Percentiles rank a stretch among this genome's conserved stretches.
Evolutionary conservation across 1,140 invertebrate genomes (phyloP).

Genomic region (Nymphalis io): DNA sequence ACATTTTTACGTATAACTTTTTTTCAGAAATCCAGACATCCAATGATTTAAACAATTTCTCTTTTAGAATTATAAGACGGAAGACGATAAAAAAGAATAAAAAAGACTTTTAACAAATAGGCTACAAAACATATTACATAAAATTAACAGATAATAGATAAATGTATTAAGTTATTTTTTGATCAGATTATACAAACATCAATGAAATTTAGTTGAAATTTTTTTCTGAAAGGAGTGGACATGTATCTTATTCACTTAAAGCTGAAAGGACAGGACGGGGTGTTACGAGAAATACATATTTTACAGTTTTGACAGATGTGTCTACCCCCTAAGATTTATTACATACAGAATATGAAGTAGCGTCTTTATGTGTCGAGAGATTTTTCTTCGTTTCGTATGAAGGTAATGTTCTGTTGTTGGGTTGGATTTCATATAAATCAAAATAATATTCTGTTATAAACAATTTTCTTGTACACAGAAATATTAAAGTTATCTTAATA

Average conservation of each 20-base stretch:
- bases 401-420: constrained; percentile 41
- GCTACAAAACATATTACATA: too few species aligned
- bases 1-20: too few species aligned
- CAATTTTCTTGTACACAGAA: not conserved
- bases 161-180: not conserved
- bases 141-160: too few species aligned
- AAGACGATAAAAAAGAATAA: too few species aligned
- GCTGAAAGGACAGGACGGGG: constrained; percentile 45
- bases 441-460: constrained; percentile 21
- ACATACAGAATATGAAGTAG: constrained; percentile 69
- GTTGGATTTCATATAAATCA: constrained; percentile 55
- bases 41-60: too few species aligned
- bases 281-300: constrained; percentile 77
- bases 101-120: too few species aligned
- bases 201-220: constrained; percentile 13
- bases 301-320: constrained; percentile 77
- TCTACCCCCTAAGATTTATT: constrained; percentile 74
- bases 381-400: constrained; percentile 65
- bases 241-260: constrained; percentile 60
- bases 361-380: constrained; percentile 50
- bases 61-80: too few species aligned
- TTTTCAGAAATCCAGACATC: too few species aligned
- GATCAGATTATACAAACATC: not conserved
- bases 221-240: constrained; percentile 28
- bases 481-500: not conserved